A percentile compares a stretch with the other conserved stretches of the same genome.
phyloP scores from a whole-genome alignment of 2,113 vertebrate genomes.

The Capricornis sumatraensis region DNA sequence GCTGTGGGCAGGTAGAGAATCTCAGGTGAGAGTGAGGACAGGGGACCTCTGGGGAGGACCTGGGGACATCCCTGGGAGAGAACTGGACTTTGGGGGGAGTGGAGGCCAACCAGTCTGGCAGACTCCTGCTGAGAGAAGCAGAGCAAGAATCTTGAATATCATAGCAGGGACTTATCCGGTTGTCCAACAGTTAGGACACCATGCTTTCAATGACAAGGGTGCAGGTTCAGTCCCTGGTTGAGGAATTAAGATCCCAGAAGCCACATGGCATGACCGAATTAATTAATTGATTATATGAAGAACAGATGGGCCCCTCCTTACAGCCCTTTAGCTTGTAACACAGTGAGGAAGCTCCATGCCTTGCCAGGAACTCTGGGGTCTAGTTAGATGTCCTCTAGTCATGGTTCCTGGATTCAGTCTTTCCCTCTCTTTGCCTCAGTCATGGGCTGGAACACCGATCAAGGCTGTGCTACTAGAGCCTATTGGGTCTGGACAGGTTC shows the following conservation, averaged over 20 bases:
- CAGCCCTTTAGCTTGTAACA: not conserved
- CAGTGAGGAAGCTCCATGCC: accelerated
- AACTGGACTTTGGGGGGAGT: not conserved
- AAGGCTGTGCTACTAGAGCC: not conserved
- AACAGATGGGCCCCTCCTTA: not conserved
- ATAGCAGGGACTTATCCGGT: not conserved
- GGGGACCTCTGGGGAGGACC: not conserved
- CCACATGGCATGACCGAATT: not conserved
- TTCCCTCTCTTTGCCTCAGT: not conserved
- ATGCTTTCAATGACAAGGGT: not conserved
- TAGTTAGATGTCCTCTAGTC: not conserved
- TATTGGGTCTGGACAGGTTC: not conserved
- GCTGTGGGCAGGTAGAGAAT: slow-evolving; percentile 81
- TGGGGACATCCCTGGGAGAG: not conserved
- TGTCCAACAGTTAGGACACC: not conserved
- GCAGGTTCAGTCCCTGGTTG: not conserved
- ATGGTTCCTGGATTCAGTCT: not conserved
- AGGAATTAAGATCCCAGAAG: not conserved
- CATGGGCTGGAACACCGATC: not conserved
- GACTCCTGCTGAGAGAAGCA: not conserved
- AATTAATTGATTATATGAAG: not conserved
- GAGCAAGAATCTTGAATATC: not conserved
- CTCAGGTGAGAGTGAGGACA: slow-evolving; percentile 84
- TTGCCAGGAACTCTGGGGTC: not conserved
- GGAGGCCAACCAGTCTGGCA: not conserved